phyloP scores from a whole-genome alignment of 2,888 invertebrate genomes.

The Nephrocerus scutellatus region DNA sequence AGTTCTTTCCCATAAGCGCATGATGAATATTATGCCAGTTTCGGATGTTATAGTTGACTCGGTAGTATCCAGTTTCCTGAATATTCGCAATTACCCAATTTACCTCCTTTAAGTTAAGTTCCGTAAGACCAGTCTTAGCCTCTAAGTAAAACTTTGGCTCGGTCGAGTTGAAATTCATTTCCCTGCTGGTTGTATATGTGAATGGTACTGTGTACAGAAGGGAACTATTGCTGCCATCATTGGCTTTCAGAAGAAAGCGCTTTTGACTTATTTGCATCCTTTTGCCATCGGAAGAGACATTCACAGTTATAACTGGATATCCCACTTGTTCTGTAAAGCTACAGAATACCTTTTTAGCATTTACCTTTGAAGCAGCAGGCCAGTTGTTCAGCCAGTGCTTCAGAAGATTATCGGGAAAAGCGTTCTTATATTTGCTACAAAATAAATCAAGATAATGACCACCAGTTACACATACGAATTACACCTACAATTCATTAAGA shows the following conservation, averaged over 20 bases:
- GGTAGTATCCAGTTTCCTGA: conserved; percentile 50
- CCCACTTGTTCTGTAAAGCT: conserved; percentile 62
- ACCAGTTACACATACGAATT: neutral
- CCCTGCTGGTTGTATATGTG: conserved; percentile 33
- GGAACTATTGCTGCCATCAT: conserved; percentile 23
- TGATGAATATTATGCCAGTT: conserved; percentile 54
- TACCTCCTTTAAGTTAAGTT: too few relatives aligned
- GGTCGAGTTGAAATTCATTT: conserved; percentile 28
- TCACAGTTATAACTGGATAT: conserved; percentile 57
- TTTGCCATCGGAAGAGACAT: conserved; percentile 18
- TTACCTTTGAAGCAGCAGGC: conserved; percentile 30
- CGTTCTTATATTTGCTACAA: conserved; percentile 34
- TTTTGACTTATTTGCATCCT: conserved; percentile 32
- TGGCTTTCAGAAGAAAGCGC: conserved; percentile 36
- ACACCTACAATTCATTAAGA: conserved; percentile 41
- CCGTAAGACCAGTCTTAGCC: neutral
- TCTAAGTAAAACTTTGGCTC: conserved; percentile 31
- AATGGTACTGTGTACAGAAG: conserved; percentile 39
- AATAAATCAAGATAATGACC: neutral
- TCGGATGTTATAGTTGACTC: conserved; percentile 61
- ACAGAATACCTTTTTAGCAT: conserved; percentile 36
- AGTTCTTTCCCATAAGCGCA: conserved; percentile 22
- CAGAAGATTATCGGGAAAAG: conserved; percentile 51
- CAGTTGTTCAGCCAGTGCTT: conserved; percentile 43
- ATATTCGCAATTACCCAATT: conserved; percentile 41